Evolutionary conservation across 1,140 invertebrate genomes (phyloP), one percentile per base, ranked within the genome.

Genomic region (Hesperophylax magnus): DNA sequence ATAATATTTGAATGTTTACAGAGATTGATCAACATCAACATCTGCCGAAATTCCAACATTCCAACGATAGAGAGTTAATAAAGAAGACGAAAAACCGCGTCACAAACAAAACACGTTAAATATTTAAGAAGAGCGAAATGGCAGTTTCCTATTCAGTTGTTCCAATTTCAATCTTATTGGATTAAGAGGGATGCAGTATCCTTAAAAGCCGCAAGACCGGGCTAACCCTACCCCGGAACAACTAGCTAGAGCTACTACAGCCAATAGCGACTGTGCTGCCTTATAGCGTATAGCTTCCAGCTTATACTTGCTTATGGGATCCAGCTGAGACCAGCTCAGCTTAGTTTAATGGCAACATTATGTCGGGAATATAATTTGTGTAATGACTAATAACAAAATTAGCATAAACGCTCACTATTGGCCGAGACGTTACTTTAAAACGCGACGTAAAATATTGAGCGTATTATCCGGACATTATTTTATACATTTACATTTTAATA

Each of bases 321-420:
- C 53, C 81, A 82, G 81, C 78, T 80, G 78, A 61, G 67, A 74
- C 81, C 81, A 63, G 72, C 69, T 71, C 47, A 80, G 75, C 81
- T 77, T 77, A 77, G 58, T 65, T 60, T 80, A 82, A 80, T 82
- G 79, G 81, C 76, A 69, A 80, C 78, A 82, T 80, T 82, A 82
- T 61, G 60, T 78, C 47, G n/a, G 34, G 53, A 79, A 79, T 72
- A 60, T 63, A 27, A 34, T 71, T 54, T 79, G 53, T 39, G 53
- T 79, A 79, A 79, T 79, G 77, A 79, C 53, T 72, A 58, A 71
- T 72, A 79, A 56, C 63, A 56, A 56, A 71, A 79, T 79, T 79
- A 71, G 15, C 77, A 79, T 79, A 79, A 79, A 71, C 69, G 69
- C n/a, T 53, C 69, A 52, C 18, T 72, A 72, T 72, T 72, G 22